phyloP scores from a whole-genome alignment of 2,113 vertebrate species.

The Conger conger region DNA sequence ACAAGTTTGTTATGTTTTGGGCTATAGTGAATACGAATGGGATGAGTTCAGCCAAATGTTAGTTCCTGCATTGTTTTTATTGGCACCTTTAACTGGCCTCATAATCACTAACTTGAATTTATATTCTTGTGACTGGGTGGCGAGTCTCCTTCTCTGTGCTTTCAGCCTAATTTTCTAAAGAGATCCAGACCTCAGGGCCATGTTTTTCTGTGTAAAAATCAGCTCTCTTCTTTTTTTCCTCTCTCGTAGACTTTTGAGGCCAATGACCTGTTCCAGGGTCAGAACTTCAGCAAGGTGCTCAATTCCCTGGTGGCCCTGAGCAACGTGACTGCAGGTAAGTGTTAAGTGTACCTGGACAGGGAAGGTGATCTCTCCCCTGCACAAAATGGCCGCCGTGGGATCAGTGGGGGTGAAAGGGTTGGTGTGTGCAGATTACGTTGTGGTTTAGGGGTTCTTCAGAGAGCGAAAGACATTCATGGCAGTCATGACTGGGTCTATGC shows the following conservation, averaged over 20 bases:
- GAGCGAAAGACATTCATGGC: not conserved
- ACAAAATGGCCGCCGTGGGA: not conserved
- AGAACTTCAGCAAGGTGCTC: conserved; percentile 94
- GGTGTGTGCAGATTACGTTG: not conserved
- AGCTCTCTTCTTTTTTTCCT: conserved; percentile 28
- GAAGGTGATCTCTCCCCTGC: not conserved
- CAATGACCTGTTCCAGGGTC: conserved; percentile 93
- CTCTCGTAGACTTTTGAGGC: conserved; percentile 89
- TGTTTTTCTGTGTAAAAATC: not conserved
- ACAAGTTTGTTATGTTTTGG: no score
- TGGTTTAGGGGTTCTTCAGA: not conserved
- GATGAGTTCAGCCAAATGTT: no score
- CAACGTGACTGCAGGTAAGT: conserved; percentile 95
- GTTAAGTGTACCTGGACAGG: conserved; percentile 56
- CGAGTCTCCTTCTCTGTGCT: no score
- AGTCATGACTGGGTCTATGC: not conserved
- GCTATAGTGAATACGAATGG: no score
- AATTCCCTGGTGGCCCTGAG: conserved; percentile 91
- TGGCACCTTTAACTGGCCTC: no score
- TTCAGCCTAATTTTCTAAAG: no score
- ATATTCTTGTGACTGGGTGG: no score
- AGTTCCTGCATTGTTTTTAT: no score
- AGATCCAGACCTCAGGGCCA: no score
- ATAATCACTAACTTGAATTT: no score
- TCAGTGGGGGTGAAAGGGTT: not conserved